These are phyloP conservation scores for Nematopogon swammerdamellus DNA, from an alignment of 2,888 invertebrate species.

Conservation along the genomic window DNA sequence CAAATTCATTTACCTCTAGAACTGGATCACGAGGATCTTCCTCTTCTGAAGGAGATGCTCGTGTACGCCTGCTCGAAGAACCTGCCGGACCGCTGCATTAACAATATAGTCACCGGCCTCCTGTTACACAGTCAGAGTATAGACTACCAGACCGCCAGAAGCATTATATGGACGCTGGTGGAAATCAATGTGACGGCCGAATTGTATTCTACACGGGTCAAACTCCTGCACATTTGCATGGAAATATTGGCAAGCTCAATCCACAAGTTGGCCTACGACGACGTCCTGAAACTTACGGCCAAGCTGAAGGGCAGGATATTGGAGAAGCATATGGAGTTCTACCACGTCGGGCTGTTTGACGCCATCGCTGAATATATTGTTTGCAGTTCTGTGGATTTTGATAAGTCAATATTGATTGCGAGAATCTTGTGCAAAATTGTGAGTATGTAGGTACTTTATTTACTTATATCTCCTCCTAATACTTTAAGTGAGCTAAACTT, in stretches of 20 bases:
- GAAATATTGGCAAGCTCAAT: constrained; percentile 43
- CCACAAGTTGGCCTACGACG: constrained; percentile 35
- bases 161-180: constrained; percentile 55
- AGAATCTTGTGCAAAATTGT: constrained; percentile 55
- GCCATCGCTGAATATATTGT: constrained; percentile 49
- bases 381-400: constrained; percentile 46
- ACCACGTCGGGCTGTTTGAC: constrained; percentile 60
- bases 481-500: too few relatives aligned
- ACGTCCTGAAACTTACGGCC: constrained; percentile 46
- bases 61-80: constrained; percentile 46
- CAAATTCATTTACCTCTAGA: constrained; percentile 59
- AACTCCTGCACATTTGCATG: constrained; percentile 49
- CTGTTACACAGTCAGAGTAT: constrained; percentile 37
- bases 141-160: constrained; percentile 42
- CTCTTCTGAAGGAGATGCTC: constrained; percentile 50
- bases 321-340: constrained; percentile 50
- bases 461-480: neutral
- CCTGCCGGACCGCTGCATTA: constrained; percentile 46
- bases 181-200: constrained; percentile 39
- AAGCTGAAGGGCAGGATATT: constrained; percentile 42
- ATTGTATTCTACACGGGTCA: constrained; percentile 33
- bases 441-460: too few relatives aligned
- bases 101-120: constrained; percentile 50
- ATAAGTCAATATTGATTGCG: constrained; percentile 41
- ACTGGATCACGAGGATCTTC: constrained; percentile 51